Conservation (phyloP, 2,888 invertebrate genomes). For the Notodromas monacha region DNA sequence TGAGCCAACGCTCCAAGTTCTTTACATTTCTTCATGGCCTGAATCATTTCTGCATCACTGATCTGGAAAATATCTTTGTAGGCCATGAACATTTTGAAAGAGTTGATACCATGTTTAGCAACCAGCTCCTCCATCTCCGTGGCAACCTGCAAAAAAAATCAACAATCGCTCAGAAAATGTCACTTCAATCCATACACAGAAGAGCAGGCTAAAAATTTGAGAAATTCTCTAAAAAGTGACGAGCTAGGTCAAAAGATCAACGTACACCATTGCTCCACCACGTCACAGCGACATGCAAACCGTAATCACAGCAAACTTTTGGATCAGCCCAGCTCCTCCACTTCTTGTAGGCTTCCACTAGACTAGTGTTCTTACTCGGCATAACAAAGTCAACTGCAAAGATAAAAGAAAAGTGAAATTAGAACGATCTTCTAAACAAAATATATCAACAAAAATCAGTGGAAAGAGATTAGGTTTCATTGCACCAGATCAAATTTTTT, state of each 20-base stretch:
- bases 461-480: no score
- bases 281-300: slow-evolving; percentile 61
- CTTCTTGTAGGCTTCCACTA: slow-evolving; percentile 7
- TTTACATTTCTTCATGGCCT: slow-evolving; percentile 47
- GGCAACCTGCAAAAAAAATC: no score
- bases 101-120: slow-evolving; percentile 60
- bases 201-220: no score
- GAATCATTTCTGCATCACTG: slow-evolving; percentile 56
- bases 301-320: slow-evolving; percentile 42
- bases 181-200: no score
- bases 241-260: no score
- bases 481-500: no score
- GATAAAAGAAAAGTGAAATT: no score
- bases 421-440: no score
- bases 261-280: slow-evolving; percentile 36
- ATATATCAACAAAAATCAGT: no score
- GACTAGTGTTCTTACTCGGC: neutral
- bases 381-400: slow-evolving; percentile 7
- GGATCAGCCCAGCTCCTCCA: slow-evolving; percentile 8
- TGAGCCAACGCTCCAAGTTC: slow-evolving; percentile 53
- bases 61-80: no score
- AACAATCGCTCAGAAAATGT: no score
- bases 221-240: no score
- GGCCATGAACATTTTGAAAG: slow-evolving; percentile 74
- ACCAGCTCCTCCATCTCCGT: slow-evolving; percentile 59